Evolutionary conservation across 1,140 invertebrate genomes (phyloP).

Genomic region (Drosophila pachea): DNA sequence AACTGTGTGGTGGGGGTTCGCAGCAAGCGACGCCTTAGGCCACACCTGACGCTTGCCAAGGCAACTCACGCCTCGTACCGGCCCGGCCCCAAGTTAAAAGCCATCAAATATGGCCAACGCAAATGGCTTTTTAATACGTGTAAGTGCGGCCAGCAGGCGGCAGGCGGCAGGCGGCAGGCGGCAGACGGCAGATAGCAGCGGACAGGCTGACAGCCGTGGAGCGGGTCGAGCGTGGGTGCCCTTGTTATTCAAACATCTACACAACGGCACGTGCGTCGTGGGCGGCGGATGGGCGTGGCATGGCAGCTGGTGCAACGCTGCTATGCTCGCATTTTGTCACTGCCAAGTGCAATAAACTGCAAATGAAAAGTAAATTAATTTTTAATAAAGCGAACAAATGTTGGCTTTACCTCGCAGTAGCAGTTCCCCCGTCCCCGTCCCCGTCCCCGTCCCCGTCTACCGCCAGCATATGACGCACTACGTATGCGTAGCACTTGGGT

Average conservation of each 20-base stretch:
- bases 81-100: slow-evolving; percentile 58
- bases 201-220: not conserved
- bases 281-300: not conserved
- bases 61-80: slow-evolving; percentile 24
- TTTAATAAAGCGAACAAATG: slow-evolving; percentile 72
- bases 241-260: slow-evolving; percentile 44
- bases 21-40: slow-evolving; percentile 8
- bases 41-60: slow-evolving; percentile 29
- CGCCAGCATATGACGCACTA: slow-evolving; percentile 26
- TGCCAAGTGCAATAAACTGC: slow-evolving; percentile 75
- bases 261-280: slow-evolving; percentile 9
- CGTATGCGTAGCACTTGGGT: slow-evolving; percentile 58
- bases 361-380: slow-evolving; percentile 77
- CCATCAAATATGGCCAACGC: slow-evolving; percentile 71
- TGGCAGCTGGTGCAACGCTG: slow-evolving; percentile 48
- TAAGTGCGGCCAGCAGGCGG: slow-evolving; percentile 59
- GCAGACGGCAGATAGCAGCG: slow-evolving; percentile 15
- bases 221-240: slow-evolving; percentile 1
- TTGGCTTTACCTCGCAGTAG: slow-evolving; percentile 7
- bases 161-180: not conserved
- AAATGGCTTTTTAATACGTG: slow-evolving; percentile 75
- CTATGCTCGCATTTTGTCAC: slow-evolving; percentile 39
- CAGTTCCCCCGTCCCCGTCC: not conserved
- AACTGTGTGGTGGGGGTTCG: slow-evolving; percentile 35
- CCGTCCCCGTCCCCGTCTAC: not conserved